Evolutionary conservation across 2,797 vertebrate species (phyloP), one percentile per base, ranked within the genome.

Genomic region (Cichlasoma orientale): DNA sequence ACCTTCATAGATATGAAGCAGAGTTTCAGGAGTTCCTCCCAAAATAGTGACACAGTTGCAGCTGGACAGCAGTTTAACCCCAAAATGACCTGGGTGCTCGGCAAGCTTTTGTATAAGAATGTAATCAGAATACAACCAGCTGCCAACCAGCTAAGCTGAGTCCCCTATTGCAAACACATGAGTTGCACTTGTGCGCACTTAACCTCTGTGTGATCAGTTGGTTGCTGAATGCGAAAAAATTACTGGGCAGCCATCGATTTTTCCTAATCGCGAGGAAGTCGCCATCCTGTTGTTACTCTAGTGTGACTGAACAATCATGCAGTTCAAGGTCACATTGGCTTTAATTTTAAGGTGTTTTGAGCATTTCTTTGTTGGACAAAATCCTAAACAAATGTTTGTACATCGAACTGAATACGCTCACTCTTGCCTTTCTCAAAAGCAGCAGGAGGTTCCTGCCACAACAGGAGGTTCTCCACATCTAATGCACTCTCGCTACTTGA

Each of bases 241-340:
- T 36, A 36, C 33, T 9, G n/a, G n/a, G n/a, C 58, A 61, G 23
- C 58, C 58, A 23, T 16, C 33, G 23, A 61, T 41, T 41, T 61
- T 38, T 61, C 21, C 7, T 41, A 61, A 3, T 61, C 0, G 38
- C 58, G 23, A 61, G 58, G 33, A 61, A 21, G 13, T 41, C 3
- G 9, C 1, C 2, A 13, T 61, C 13, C 58, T 5, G 14, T 23
- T 0, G 14, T 41, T 41, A 61, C 0, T 0, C n/a, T 1, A 23
- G 58, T 61, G 2, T 16, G 57, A 59, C 57, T 59, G 57, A 59
- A n/a, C 19, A 7, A n/a, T 61, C 3, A 36, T 1, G 25, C 0
- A 59, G 57, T 59, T 59, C 21, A 59, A 7, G n/a, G 7, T 38
- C 12, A 38, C 57, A 14, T 3, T 31, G 21, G 2, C 59, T 25